Evolutionary conservation across 2,113 vertebrate species (phyloP).

Genomic region (Ursus arctos): DNA sequence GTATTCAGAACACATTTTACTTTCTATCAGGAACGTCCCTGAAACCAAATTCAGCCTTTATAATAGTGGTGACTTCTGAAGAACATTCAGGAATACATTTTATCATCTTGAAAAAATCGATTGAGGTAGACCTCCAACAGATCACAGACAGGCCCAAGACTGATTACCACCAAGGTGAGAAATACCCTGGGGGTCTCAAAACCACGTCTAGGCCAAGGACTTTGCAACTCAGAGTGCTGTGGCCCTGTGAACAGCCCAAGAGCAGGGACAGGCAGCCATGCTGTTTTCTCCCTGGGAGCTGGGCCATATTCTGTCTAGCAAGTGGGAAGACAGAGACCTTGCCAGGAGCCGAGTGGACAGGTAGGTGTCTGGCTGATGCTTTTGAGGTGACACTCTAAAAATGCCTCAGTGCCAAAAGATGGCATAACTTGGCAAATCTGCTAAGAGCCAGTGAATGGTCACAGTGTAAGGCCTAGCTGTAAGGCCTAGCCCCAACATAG

Average conservation of each 20-base stretch:
- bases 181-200: not conserved
- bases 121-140: not conserved
- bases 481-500: not conserved
- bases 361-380: not conserved
- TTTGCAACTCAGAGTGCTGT: not conserved
- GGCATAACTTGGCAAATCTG: not conserved
- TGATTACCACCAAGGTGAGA: not conserved
- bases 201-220: not conserved
- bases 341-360: not conserved
- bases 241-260: not conserved
- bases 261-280: not conserved
- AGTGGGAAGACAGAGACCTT: not conserved
- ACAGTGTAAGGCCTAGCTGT: no score
- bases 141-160: not conserved
- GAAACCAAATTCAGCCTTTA: not conserved
- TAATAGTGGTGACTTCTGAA: not conserved
- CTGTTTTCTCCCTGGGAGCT: not conserved
- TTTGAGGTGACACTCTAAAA: not conserved
- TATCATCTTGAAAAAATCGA: conserved; percentile 1
- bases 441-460: not conserved
- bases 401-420: not conserved
- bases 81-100: conserved; percentile 12
- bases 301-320: not conserved
- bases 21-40: not conserved
- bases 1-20: not conserved